Evolutionary conservation across 92 coral and sea anemone species (phyloP), one percentile per base, ranked within the genome.

Genomic region (Hydrozoanthus gracilis): DNA sequence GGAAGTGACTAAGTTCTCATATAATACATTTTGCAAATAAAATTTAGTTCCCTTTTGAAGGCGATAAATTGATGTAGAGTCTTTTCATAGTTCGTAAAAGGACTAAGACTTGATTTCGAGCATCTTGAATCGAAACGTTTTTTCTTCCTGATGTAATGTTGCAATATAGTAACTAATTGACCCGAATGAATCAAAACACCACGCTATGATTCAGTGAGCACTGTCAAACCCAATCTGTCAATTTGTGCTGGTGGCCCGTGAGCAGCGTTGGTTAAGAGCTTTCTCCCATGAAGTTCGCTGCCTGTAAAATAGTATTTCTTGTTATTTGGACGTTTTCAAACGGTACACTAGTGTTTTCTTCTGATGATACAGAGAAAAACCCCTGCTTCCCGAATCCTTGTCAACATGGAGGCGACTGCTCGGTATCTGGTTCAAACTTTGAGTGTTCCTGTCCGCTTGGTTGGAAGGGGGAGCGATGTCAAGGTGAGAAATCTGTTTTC

Each of bases 361-460:
- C 68, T 58, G 71, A 74, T 48, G 82, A 75, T 77, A 4, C 91
- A 97, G 99, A 92, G 69, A 66, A 88, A n/a, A 95, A 88, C 83
- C 95, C 98, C 0, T 97, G 98, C 45, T 90, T 89, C 17, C 98
- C 98, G 4, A 97, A 97, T 55, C 99, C 99, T 0, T 97, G 99
- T 44, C 84, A 92, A 67, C 91, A 95, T 82, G 98, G 94, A 10
- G 99, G 98, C n/a, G 88, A 95, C 17, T 97, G 99, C 72, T 90
- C 92, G 4, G 90, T 93, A 10, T 91, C 95, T 4, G 98, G 96
- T 4, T 79, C 94, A 48, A 94, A 91, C 75, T 96, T 90, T 46
- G 99, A 96, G 27, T 96, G 99, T 61, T 95, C 99, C 2, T 96
- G 99, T 82, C 78, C 96, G 20, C 78, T 87, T 58, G 99, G 99